Evolutionary conservation across 2,113 vertebrate genomes (phyloP), one percentile per base, ranked within the genome.

Genomic region (Pseudonaja textilis): DNA sequence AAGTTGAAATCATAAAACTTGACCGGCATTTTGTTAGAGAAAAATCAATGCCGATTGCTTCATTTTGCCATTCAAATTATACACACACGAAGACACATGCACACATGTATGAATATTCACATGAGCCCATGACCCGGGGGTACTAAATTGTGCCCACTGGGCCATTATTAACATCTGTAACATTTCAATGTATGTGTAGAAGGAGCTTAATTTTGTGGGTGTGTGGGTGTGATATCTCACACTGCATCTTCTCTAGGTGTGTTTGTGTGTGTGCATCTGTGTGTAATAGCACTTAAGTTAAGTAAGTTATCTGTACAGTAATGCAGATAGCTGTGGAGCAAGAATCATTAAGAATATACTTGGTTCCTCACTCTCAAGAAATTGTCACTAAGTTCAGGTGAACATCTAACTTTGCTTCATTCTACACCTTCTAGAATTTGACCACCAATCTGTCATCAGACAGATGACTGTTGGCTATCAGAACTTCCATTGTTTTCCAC

Each of bases 21-120:
- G 93, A 61, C 50, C 86, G 61, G 23, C 29, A 91, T 61, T 94
- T 91, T 93, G 25, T 56, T 91, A 69, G 8, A 1, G 26, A 20
- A 88, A 85, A 18, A 26, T 90, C 87, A 89, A 90, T 81, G 89
- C 12, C 89, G 42, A 93, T 93, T 89, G 91, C 91, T 56, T 47
- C 42, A 88, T 56, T 29, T 93, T 87, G 55, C 25, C 42, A 50
- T 93, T 96, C 93, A 92, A 18, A 95, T 87, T 50, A 89, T 50
- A 50, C 85, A 1, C 85, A 1, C 23, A 85, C 20, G 25, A 23
- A 23, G 3, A 64, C 59, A 61, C 59, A 59, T 22, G 3, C 23
- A 61, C 25, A 64, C 61, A 69, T 1, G 12, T 2, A 39, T 16
- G 69, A 39, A 39, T 74, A 74, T 74, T 74, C n/a, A 74, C 16